Conservation (phyloP, 2,113 vertebrate genomes). For the Ceyx melanurus region DNA sequence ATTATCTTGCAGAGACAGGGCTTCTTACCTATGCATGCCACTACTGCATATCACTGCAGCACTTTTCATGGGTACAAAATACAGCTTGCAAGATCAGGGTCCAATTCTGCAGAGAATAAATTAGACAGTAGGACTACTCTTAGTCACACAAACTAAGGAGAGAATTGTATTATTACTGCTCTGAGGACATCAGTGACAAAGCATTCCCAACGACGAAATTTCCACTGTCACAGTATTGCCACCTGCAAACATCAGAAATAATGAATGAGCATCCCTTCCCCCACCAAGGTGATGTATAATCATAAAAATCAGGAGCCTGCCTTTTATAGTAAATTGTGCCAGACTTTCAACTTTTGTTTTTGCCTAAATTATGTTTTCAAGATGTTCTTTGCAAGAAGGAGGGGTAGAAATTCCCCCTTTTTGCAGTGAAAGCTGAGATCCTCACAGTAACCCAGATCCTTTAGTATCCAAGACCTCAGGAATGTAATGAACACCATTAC, state of each 20-base stretch:
- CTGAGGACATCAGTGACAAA: neutral
- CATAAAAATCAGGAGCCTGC: neutral
- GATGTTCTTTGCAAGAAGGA: neutral
- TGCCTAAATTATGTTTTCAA: neutral
- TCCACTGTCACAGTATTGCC: neutral
- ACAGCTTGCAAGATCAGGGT: neutral
- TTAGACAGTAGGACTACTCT: neutral
- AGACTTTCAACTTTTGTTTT: fast-evolving
- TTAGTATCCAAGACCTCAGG: neutral
- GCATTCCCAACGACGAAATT: neutral
- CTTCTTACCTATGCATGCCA: neutral
- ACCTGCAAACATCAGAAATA: neutral
- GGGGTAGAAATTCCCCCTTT: neutral
- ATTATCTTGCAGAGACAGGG: neutral
- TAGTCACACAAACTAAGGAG: neutral
- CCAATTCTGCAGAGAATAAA: neutral
- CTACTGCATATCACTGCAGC: neutral
- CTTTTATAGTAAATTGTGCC: neutral
- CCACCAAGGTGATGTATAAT: neutral
- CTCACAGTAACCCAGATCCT: neutral
- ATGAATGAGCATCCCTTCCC: neutral
- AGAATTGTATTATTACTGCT: neutral
- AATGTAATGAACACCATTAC: neutral
- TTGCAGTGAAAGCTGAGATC: neutral
- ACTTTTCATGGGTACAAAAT: neutral